Base-by-base conservation (phyloP, 1,140 invertebrate species). In the Euwallacea similis region DNA sequence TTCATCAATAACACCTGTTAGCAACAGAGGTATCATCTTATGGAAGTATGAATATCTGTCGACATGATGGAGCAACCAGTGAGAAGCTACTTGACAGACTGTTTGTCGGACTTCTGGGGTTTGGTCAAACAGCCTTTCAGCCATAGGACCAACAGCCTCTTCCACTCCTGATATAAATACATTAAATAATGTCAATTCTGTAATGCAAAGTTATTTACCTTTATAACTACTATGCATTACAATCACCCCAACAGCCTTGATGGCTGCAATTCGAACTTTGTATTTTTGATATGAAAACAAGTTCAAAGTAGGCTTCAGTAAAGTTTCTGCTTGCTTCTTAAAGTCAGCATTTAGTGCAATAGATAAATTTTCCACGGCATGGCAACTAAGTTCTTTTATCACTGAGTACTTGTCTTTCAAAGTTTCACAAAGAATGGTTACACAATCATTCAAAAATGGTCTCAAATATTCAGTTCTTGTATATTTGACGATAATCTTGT, bases 251-350 rank as follows among this genome's bases (percentile, higher is more conserved):
- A 96, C 87, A 44, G 91, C 88, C 80, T 87, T 85, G 33, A 96
- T 83, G 16, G 91, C 88, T 46, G 88, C 84, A 6, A 90, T 85
- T 73, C 94, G 83, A 53, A 95, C 89, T 83, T 87, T 89, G 58
- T 88, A 92, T 81, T 94, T 93, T 76, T 94, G 92, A 81, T 96
- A 93, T 56, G 86, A 83, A 72, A 95, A 86, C 78, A 90, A 88
- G 33, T 81, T 81, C 13, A 93, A 77, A 0, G 95, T 81, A 9
- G 93, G 91, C 76, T 89, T 88, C 0, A 93, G 85, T 62, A 94
- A 83, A 50, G 81, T 84, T 74, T 93, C 90, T 0, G 89, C 89
- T 73, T 88, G 88, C 53, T 87, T 83, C 76, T 93, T 90, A 79
- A 96, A 91, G 77, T 91, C 84, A 71, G 84, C 83, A n/a, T 87